Evolutionary conservation across 2,113 vertebrate genomes (phyloP).

Genomic region (Lophotis ruficrista): DNA sequence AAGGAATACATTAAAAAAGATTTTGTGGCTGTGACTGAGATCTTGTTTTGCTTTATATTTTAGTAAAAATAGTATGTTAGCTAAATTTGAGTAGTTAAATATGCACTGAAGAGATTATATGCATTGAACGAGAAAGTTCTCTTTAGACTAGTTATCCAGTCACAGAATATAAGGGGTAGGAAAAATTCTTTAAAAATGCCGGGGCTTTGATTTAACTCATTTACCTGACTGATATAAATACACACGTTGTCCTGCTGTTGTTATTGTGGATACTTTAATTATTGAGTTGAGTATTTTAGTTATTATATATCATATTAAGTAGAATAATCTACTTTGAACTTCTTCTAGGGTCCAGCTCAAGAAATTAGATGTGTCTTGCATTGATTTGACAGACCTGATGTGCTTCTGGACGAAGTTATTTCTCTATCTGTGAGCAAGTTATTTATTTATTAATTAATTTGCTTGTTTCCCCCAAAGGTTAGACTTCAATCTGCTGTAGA

Average conservation of each 20-base stretch:
- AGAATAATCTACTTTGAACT: conserved; percentile 51
- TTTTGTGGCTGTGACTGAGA: conserved; percentile 93
- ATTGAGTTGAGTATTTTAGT: conserved; percentile 61
- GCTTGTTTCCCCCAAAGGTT: not conserved
- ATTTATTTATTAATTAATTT: not conserved
- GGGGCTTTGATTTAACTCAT: conserved; percentile 23
- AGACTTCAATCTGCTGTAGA: not conserved
- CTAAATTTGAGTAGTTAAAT: conserved; percentile 71
- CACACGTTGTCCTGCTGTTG: conserved; percentile 23
- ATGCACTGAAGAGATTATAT: conserved; percentile 33
- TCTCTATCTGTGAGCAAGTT: not conserved
- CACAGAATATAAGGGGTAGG: conserved; percentile 10
- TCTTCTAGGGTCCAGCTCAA: not conserved
- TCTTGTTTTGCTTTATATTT: conserved; percentile 86
- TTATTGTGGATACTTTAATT: conserved; percentile 54
- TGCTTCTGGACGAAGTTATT: not conserved
- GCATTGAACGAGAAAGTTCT: conserved; percentile 28
- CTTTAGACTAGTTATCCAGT: conserved; percentile 40
- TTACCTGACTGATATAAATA: conserved; percentile 49
- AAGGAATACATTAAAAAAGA: conserved; percentile 99
- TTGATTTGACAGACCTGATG: not conserved
- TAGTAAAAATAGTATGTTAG: conserved; percentile 71
- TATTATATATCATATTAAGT: conserved; percentile 43
- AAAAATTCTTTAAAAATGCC: conserved; percentile 16
- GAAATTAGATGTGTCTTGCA: not conserved